Conservation (phyloP, 2,113 vertebrate genomes). For the Telmatochromis sp. region DNA sequence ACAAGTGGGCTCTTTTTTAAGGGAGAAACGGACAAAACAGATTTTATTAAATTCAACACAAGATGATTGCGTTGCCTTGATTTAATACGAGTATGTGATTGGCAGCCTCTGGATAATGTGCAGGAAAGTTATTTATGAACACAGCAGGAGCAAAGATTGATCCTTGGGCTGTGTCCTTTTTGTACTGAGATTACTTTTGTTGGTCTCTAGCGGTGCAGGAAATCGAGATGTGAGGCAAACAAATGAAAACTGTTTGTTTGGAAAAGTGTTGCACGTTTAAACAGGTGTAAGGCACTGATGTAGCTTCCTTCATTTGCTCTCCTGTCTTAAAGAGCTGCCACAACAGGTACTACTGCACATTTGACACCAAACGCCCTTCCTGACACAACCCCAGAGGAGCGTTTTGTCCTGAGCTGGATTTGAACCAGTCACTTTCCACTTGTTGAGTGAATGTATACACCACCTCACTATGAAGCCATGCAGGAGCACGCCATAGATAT, state of each 20-base stretch:
- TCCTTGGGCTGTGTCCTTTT: neutral
- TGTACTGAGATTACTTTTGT: neutral
- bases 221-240: neutral
- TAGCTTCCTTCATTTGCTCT: neutral
- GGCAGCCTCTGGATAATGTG: neutral
- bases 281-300: neutral
- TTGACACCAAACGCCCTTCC: neutral
- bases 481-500: fast-evolving
- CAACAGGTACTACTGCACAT: neutral
- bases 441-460: neutral
- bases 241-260: neutral
- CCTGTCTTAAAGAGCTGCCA: neutral
- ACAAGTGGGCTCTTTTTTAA: neutral
- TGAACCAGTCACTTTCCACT: neutral
- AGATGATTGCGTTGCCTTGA: neutral
- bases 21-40: neutral
- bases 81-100: neutral
- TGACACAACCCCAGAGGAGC: neutral
- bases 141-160: neutral
- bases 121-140: neutral
- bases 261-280: neutral
- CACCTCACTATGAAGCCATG: neutral
- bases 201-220: neutral
- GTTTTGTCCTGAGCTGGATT: neutral
- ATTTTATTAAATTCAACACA: neutral